Evolutionary conservation across 1,140 invertebrate species (phyloP), one percentile per base, ranked within the genome.

Genomic region (Euschistus heros): DNA sequence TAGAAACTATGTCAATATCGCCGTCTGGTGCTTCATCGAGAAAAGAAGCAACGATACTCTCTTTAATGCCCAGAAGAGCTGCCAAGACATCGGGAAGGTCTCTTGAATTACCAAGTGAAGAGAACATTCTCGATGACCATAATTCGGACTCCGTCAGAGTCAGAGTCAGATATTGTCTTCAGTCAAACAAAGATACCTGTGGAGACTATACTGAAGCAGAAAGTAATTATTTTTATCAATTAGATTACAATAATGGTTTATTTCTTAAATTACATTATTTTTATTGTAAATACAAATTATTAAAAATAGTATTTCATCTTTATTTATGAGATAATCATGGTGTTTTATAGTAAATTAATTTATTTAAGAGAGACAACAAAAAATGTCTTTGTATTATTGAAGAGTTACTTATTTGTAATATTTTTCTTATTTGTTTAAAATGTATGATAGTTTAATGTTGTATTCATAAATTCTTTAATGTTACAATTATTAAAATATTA

Each of bases 151-250:
- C 82, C 67, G 82, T 86, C 0, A 80, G 83, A 33, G 82, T 93
- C 18, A 76, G 88, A 26, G 84, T 91, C 1, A 86, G 87, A 69
- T 76, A 93, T 1, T 94, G 91, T 69, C 76, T 92, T 42, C 80
- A 84, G 69, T 81, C 84, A 8, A 88, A 89, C 73, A 80, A 82
- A 27, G 85, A 88, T 27, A 86, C 87, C 67, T 94, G 91, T 73
- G 88, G 90, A 33, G 87, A 91, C 33, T 89, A 88, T 74, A 81
- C 82, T 2, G 84, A 87, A 73, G 89, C 89, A 27, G 85, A 89
- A 71, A 84, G 88, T 91, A 76, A 88, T 86, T 84, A 68, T n/a
- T n/a, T n/a, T n/a, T n/a, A n/a, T n/a, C n/a, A 24, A 65, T 46
- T 24, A 26, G 30, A 8, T 61, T 61, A 13, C n/a, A n/a, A 37